Base-by-base conservation (phyloP, 2,113 vertebrate genomes). In the Sakesphorus luctuosus region DNA sequence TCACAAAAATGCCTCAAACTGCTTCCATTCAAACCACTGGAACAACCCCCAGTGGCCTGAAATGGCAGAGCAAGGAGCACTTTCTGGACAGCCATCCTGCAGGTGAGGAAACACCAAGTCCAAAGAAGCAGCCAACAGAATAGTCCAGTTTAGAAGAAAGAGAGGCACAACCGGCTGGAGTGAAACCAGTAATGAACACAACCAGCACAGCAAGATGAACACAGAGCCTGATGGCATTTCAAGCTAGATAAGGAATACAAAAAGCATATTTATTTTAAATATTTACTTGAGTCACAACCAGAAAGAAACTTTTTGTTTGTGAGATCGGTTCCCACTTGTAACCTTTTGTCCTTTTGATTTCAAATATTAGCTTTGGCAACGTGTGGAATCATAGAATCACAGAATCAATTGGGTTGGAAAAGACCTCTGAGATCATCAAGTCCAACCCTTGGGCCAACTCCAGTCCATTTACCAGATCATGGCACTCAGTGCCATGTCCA, bases 21-120 rank as follows among this genome's bases (percentile, higher is more conserved):
- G 20, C 20, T 76, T 73, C 47, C 28, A 65, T 20, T 72, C 44
- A 68, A 83, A 80, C 19, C 8, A 25, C 9, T 61, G 76, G 24
- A 13, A 78, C 75, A 86, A 56, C 0, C 1, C 31, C 8, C 46
- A 77, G 36, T 0, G 0, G 18, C 26, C 44, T 40, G 13, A 71
- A 85, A 55, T 11, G 9, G 33, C 13, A 38, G 10, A 82, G 56
- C 38, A 49, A 53, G 0, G 2, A 63, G 35, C 4, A 8, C 13
- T 11, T 87, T 56, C 25, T 31, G 26, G 20, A 85, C 3, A 71
- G 61, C 18, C 16, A 40, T 12, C 17, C 36, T 44, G 23, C 25
- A 82, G 44, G 14, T n/a, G 28, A 31, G 35, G 18, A 84, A 58
- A 77, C 9, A 7, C 29, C 18, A 89, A 69, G 17, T 44, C 29